A percentile compares a stretch with the other conserved stretches of the same genome.
These are phyloP conservation scores for Choloepus didactylus DNA, from an alignment of 2,797 vertebrate genomes.

Conservation along the genomic window DNA sequence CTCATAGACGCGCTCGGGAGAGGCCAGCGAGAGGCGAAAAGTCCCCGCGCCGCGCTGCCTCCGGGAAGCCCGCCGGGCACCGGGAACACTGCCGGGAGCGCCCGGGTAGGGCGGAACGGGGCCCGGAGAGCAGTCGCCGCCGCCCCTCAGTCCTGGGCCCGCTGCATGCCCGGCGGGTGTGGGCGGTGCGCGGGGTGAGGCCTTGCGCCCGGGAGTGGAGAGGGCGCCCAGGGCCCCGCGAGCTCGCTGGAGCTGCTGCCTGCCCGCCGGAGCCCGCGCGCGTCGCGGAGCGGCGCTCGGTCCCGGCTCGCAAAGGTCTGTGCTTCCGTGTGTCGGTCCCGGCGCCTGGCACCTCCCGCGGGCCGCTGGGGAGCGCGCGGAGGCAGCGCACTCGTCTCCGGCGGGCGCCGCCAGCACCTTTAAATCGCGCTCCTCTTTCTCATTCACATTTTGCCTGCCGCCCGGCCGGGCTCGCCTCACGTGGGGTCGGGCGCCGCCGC, in stretches of 20 bases:
- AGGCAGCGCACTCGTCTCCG: slow-evolving; percentile 75
- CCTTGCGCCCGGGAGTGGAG: slow-evolving; percentile 40
- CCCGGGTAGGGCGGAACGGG: not conserved
- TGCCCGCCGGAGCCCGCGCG: slow-evolving; percentile 52
- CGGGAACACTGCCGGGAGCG: slow-evolving; percentile 43
- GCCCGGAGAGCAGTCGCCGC: slow-evolving; percentile 15
- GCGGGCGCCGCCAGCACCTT: slow-evolving; percentile 88
- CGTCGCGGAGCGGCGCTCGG: not conserved
- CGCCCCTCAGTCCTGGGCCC: slow-evolving; percentile 64
- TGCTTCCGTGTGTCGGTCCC: not conserved
- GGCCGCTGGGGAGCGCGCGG: slow-evolving; percentile 72
- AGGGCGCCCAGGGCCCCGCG: slow-evolving; percentile 21
- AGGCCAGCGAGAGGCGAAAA: slow-evolving; percentile 65
- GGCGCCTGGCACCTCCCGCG: slow-evolving; percentile 52
- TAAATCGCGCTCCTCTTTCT: slow-evolving; percentile 94
- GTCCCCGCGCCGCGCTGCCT: slow-evolving; percentile 71
- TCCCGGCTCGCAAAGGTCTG: not conserved
- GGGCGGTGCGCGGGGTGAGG: not conserved
- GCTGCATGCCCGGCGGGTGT: slow-evolving; percentile 55
- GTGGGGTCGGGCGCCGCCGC: slow-evolving; percentile 73
- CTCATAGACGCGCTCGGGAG: slow-evolving; percentile 91
- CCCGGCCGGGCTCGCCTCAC: slow-evolving; percentile 83
- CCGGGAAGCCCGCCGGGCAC: slow-evolving; percentile 67
- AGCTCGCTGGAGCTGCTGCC: not conserved
- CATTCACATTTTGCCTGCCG: slow-evolving; percentile 91